Evolutionary conservation across 2,113 vertebrate species (phyloP).

Genomic region (Scophthalmus maximus): DNA sequence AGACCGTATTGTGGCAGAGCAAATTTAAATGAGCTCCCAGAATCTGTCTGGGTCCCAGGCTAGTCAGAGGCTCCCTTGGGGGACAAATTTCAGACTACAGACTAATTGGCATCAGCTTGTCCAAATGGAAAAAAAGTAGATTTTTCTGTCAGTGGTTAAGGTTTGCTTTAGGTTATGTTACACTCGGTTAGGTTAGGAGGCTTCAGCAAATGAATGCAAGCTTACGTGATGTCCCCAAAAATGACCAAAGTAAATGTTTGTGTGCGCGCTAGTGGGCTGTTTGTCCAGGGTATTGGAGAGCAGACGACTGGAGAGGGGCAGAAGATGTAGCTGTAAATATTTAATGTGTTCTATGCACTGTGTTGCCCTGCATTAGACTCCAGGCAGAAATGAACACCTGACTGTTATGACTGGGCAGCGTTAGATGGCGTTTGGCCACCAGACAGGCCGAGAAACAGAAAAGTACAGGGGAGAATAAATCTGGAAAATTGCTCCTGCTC

Average conservation of each 20-base stretch:
- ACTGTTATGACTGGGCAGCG: conserved; percentile 44
- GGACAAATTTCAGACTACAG: background rate
- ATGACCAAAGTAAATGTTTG: background rate
- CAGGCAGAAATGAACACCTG: conserved; percentile 57
- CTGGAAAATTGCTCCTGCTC: conserved; percentile 56
- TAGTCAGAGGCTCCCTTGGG: background rate
- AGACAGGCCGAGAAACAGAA: conserved; percentile 40
- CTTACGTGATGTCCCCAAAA: background rate
- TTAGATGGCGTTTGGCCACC: conserved; percentile 30
- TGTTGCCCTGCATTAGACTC: conserved; percentile 56
- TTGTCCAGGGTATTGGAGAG: conserved; percentile 55
- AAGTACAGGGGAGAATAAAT: conserved; percentile 52
- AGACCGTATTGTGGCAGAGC: too few species aligned
- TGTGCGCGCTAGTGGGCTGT: conserved; percentile 19
- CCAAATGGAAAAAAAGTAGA: background rate
- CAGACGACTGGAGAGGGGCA: conserved; percentile 42
- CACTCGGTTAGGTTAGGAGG: background rate
- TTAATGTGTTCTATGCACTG: conserved; percentile 64
- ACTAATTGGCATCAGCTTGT: background rate
- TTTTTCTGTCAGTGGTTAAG: background rate
- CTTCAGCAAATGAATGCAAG: background rate
- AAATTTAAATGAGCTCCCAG: too few species aligned
- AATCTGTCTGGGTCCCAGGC: too few species aligned
- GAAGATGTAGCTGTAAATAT: conserved; percentile 78
- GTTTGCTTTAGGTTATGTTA: background rate